A percentile compares a stretch with the other conserved stretches of the same genome.
phyloP scores from a whole-genome alignment of 2,113 vertebrate species.

The Nothobranchius furzeri region DNA sequence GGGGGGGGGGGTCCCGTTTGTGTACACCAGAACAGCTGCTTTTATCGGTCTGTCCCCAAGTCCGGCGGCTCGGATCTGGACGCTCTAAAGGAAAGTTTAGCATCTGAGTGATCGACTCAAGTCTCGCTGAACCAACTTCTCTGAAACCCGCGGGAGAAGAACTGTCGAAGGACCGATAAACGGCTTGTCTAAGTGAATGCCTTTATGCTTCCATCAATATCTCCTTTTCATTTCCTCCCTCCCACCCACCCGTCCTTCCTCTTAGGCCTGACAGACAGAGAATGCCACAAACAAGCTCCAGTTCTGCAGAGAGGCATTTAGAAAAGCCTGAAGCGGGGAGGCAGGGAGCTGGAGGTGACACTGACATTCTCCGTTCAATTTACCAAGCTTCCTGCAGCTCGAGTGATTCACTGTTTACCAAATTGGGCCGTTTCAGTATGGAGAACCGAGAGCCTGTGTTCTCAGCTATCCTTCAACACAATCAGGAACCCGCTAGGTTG shows the following conservation, averaged over 20 bases:
- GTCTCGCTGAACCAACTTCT: constrained; percentile 41
- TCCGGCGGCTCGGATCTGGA: background rate
- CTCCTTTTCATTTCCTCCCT: constrained; percentile 31
- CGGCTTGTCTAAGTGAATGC: constrained; percentile 69
- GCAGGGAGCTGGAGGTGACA: constrained; percentile 55
- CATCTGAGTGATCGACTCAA: constrained; percentile 12
- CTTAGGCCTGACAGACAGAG: constrained; percentile 48
- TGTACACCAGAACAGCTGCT: constrained; percentile 7
- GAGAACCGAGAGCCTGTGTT: constrained; percentile 40
- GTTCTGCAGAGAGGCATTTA: constrained; percentile 56
- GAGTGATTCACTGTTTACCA: constrained; percentile 68
- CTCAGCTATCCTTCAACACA: constrained; percentile 68
- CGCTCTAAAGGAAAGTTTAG: constrained; percentile 21
- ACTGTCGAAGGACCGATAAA: constrained; percentile 59
- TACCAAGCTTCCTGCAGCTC: constrained; percentile 47
- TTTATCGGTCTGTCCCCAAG: background rate
- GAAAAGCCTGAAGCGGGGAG: constrained; percentile 53
- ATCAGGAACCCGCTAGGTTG: constrained; percentile 68
- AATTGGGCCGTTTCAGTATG: constrained; percentile 60
- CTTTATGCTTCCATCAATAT: constrained; percentile 72
- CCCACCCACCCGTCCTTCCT: constrained; percentile 21
- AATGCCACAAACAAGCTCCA: constrained; percentile 58
- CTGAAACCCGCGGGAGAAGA: constrained; percentile 18
- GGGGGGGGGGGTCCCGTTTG: background rate
- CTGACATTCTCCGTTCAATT: constrained; percentile 67